These are phyloP conservation scores for Fissipunctia ypsillon DNA, from an alignment of 2,888 invertebrate genomes.

Conservation along the genomic window DNA sequence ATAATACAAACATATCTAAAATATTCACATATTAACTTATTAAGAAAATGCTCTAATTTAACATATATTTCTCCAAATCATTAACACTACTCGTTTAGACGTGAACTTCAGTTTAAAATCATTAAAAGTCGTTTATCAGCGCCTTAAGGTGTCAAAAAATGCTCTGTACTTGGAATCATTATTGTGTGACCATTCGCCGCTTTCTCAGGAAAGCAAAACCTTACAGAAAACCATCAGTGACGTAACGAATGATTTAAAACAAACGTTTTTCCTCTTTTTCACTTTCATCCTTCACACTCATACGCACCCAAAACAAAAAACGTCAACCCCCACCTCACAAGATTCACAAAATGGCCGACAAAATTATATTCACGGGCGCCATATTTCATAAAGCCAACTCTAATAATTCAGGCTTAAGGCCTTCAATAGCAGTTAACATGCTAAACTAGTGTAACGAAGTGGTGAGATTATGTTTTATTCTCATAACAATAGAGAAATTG, in stretches of 20 bases:
- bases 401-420: slow-evolving; percentile 62
- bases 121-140: too few relatives aligned
- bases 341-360: slow-evolving; percentile 17
- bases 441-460: slow-evolving; percentile 70
- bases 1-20: too few relatives aligned
- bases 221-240: not conserved
- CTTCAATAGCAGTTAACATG: slow-evolving; percentile 68
- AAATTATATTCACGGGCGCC: slow-evolving; percentile 66
- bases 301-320: not conserved
- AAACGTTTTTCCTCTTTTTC: too few relatives aligned
- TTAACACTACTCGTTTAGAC: too few relatives aligned
- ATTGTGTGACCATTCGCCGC: too few relatives aligned
- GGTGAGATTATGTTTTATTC: slow-evolving; percentile 71
- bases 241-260: not conserved
- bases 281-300: not conserved
- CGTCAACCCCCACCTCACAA: not conserved
- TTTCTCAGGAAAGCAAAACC: too few relatives aligned
- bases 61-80: too few relatives aligned
- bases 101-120: too few relatives aligned
- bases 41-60: too few relatives aligned
- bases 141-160: too few relatives aligned
- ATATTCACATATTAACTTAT: too few relatives aligned
- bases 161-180: too few relatives aligned
- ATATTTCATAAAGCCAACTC: slow-evolving; percentile 69
- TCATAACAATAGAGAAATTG: slow-evolving; percentile 73